Base-by-base conservation (phyloP, 1,140 invertebrate genomes). In the Sitophilus oryzae region DNA sequence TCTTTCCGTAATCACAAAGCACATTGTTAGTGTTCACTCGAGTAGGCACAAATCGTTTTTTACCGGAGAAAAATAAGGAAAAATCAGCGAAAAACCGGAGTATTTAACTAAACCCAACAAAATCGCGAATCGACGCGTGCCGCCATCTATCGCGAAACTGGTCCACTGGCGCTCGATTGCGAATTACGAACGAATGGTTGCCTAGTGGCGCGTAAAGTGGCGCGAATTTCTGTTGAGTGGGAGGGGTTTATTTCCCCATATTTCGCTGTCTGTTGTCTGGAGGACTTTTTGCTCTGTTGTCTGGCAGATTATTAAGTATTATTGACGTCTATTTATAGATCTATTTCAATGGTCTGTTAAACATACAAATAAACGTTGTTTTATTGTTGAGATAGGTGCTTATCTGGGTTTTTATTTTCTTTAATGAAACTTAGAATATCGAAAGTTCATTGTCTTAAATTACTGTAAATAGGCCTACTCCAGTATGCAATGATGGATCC, bases 181-280 rank as follows among this genome's bases (percentile, higher is more conserved):
- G n/a, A n/a, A n/a, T n/a, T n/a, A n/a, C n/a, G n/a, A n/a, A n/a
- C 53, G 41, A 49, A 47, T 49, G 42, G 45, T 15, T 43, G 47
- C 40, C 20, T 43, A 22, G 25, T 21, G 53, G 23, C n/a, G n/a
- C n/a, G n/a, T 38, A 56, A 56, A 56, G 53, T 56, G 41, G 46
- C 52, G 42, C 42, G 52, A 54, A 54, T 54, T 54, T n/a, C 44
- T 22, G 19, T 30, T 42, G 42, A 36, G 52, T 54, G 52, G 52
- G 52, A 46, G 52, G 52, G 52, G 52, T 46, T 25, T 54, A 30
- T 54, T 44, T 43, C 25, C 11, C 11, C 11, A 5, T 30, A 30
- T 11, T 30, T 30, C 25, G 76, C 44, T 77, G 87, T 83, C 5
- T 30, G 25, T 30, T 59, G 77, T 79, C 70, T 66, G 19, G 60